Conservation (phyloP, 2,113 vertebrate species). For the Oriolus oriolus region DNA sequence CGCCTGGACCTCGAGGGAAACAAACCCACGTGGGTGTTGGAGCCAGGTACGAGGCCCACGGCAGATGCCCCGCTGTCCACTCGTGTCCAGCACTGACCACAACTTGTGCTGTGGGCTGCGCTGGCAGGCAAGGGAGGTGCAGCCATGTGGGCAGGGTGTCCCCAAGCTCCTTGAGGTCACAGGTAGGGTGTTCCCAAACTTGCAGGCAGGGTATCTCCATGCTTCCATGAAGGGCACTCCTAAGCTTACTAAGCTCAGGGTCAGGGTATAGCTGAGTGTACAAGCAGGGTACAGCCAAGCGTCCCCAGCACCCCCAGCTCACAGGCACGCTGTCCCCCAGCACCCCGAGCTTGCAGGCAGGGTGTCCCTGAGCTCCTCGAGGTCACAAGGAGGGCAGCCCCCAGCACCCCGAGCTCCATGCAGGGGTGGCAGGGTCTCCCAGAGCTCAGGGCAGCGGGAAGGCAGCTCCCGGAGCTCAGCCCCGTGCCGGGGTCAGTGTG, state of each 20-base stretch:
- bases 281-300: not conserved
- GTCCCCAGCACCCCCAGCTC: not conserved
- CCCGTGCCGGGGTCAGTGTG: fast-evolving
- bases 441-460: not conserved
- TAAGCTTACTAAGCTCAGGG: not conserved
- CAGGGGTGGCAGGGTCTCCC: not conserved
- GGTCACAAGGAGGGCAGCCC: not conserved
- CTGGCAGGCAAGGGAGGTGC: not conserved
- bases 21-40: fast-evolving
- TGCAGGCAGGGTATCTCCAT: not conserved
- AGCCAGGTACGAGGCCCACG: not conserved
- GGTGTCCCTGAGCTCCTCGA: not conserved
- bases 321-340: not conserved
- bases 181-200: not conserved
- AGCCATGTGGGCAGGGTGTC: not conserved
- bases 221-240: not conserved
- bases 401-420: not conserved
- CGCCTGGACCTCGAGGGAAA: fast-evolving
- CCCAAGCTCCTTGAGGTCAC: not conserved
- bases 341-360: not conserved
- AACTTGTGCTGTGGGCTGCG: fast-evolving
- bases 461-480: not conserved
- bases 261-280: not conserved
- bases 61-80: not conserved
- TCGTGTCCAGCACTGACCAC: not conserved